phyloP scores from a whole-genome alignment of 2,797 vertebrate species.

The Neopelma chrysocephalum region DNA sequence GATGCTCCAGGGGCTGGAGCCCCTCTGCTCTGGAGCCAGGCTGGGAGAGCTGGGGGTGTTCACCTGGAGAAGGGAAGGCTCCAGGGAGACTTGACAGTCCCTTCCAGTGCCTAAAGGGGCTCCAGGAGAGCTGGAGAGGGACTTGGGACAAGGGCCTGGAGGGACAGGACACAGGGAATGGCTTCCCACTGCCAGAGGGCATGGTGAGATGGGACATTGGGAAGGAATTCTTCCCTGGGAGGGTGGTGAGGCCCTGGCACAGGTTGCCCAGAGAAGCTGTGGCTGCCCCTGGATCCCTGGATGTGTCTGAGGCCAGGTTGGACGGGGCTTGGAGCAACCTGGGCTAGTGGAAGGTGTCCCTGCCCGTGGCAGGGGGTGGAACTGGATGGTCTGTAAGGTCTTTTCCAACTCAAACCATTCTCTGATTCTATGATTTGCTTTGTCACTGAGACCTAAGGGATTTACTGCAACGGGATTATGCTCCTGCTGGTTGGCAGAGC shows the following conservation, averaged over 20 bases:
- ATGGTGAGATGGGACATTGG: fast-evolving
- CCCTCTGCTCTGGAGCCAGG: not conserved
- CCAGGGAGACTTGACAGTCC: not conserved
- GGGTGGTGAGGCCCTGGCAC: fast-evolving
- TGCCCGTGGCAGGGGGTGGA: not conserved
- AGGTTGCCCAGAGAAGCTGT: not conserved
- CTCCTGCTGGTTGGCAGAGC: not conserved
- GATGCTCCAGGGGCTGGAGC: not conserved
- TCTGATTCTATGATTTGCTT: not conserved
- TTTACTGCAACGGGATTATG: not conserved
- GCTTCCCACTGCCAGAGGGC: fast-evolving
- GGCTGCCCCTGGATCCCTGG: not conserved
- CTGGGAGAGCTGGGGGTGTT: fast-evolving
- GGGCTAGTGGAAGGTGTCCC: not conserved
- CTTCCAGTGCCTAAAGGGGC: fast-evolving
- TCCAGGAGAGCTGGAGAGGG: not conserved
- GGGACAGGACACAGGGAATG: not conserved
- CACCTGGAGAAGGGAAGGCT: not conserved
- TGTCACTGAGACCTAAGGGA: not conserved
- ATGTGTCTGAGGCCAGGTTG: fast-evolving
- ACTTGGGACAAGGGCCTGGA: not conserved
- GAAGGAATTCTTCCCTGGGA: fast-evolving
- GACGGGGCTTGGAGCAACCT: fast-evolving
- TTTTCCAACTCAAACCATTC: not conserved
- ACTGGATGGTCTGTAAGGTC: fast-evolving